phyloP scores from a whole-genome alignment of 2,888 invertebrate species.

The Cryptosula pallasiana region DNA sequence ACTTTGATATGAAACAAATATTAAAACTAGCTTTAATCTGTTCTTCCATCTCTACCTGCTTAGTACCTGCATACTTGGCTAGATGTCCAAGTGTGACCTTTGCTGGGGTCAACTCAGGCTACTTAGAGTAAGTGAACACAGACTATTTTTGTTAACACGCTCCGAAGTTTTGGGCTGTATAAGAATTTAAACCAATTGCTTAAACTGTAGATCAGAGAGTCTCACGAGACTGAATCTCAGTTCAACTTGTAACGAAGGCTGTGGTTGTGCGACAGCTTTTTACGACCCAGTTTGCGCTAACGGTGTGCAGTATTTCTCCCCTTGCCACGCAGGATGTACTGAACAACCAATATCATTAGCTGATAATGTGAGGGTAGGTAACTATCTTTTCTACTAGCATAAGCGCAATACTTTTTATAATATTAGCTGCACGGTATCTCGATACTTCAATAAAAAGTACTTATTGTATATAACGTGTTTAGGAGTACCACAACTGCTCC shows the following conservation, averaged over 20 bases:
- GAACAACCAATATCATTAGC: background rate
- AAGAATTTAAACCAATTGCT: too few species aligned
- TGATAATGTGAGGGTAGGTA: background rate
- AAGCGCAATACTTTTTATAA: too few species aligned
- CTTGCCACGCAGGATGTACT: slow-evolving; percentile 70
- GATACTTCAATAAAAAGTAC: too few species aligned
- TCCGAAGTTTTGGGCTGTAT: background rate
- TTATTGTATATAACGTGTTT: background rate
- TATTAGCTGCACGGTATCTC: too few species aligned
- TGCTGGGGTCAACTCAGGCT: background rate
- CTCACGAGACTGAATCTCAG: too few species aligned
- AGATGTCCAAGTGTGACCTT: background rate
- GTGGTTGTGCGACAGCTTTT: slow-evolving; percentile 60
- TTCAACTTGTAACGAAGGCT: slow-evolving; percentile 62
- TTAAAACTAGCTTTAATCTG: background rate
- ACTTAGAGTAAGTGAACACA: background rate
- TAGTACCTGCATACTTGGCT: background rate
- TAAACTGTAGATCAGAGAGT: too few species aligned
- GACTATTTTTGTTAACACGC: background rate
- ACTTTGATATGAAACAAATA: background rate
- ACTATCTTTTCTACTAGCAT: too few species aligned
- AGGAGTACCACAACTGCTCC: background rate
- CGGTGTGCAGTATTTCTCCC: slow-evolving; percentile 63
- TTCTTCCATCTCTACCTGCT: background rate
- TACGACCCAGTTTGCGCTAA: slow-evolving; percentile 66